Evolutionary conservation across 2,888 invertebrate genomes (phyloP), one percentile per base, ranked within the genome.

Genomic region (Argynnis bischoffii): DNA sequence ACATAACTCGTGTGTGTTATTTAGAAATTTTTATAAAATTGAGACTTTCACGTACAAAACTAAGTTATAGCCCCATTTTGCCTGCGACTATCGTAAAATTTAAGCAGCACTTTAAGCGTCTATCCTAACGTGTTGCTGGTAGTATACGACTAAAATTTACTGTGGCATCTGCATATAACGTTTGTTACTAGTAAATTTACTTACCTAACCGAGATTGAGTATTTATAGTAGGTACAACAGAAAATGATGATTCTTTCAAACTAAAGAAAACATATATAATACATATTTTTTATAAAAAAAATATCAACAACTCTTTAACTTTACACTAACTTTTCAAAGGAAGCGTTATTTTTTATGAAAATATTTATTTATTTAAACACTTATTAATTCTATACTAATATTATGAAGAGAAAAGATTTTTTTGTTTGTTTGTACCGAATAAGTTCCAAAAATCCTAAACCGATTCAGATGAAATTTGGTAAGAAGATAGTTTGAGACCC

Each of bases 41-140:
- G 50, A 51, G 53, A 61, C 18, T 61, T 61, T 61, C 51, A 61
- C 41, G 41, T 53, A 53, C 53, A 53, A 53, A 51, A 61, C 61
- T 61, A 61, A 53, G 41, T 61, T 61, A 61, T 18, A 18, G 15
- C 18, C 61, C 61, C 61, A 61, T 61, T 61, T 61, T 61, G 61
- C 61, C 53, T 41, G 61, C 53, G 61, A 61, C 61, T 61, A 61
- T 61, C 61, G 51, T 61, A 61, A 61, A 61, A 61, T 61, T 61
- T 61, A 61, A 61, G 61, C 61, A 61, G 53, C 61, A 61, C 61
- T 61, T 61, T 61, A 61, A 61, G 35, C 61, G 61, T 61, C 61
- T 61, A 61, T 61, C 61, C 61, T 61, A 53, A 61, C 61, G 51
- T 61, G 61, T 61, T 61, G 61, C 51, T 61, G 14, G 61, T 61